Evolutionary conservation across 2,888 invertebrate genomes (phyloP), one percentile per base, ranked within the genome.

Genomic region (Lepidochitona cinerea): DNA sequence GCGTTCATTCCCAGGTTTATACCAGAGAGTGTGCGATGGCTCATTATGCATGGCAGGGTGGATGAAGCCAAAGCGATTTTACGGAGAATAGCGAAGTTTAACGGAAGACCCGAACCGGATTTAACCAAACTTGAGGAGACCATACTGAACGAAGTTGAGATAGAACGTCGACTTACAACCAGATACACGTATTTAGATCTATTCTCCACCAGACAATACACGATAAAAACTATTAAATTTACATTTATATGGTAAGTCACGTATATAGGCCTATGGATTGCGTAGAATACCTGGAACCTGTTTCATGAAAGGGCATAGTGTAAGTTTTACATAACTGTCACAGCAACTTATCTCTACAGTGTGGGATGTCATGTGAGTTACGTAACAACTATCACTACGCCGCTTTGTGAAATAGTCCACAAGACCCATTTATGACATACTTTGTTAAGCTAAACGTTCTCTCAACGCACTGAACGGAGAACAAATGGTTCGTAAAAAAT

Each of bases 11-110:
- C 3, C n/a, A 83, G 83, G 73, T 73, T 79, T 36, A 68, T 81
- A 9, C 80, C 80, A 1, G 83, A 83, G 68, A 83, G 83, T 72
- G 81, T 80, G 64, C 74, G 83, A 52, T 83, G 82, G 80, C 73
- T 80, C 32, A 71, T 82, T 2, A 74, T 77, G 23, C 76, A 78
- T 53, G 75, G 78, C 18, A 66, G 75, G 49, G 52, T 71, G 0
- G 64, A 75, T 12, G 74, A 80, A 2, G 81, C 83, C 0, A 72
- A 77, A 37, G 52, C 59, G 7, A 76, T 78, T 5, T 75, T 82
- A 0, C 23, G 41, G 1, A 69, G 69, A 29, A 80, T 83, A 9
- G 80, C 76, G 0, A 75, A 71, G 36, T 70, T 78, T 9, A 83
- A 83, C 54, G 71, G 76, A 32, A 73, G 53, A 14, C 33, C 64